phyloP scores from a whole-genome alignment of 1,140 invertebrate genomes.

The Melitaea cinxia region DNA sequence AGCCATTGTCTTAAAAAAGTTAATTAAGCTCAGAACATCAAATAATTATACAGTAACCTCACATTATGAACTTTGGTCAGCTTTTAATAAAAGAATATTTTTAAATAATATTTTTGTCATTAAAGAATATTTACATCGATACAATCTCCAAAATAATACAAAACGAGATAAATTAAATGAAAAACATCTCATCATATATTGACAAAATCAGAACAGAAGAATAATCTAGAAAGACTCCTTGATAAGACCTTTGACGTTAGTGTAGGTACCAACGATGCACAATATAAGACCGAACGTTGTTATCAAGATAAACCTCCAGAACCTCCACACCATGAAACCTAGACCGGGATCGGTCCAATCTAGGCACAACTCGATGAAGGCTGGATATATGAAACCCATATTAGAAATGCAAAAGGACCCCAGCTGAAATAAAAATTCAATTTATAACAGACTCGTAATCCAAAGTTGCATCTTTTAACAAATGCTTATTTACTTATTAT shows the following conservation, averaged over 20 bases:
- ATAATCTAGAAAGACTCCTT: conserved; percentile 28
- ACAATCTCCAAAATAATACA: too few species aligned
- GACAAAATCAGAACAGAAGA: not conserved
- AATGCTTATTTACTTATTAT: too few species aligned
- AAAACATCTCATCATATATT: too few species aligned
- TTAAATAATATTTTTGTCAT: too few species aligned
- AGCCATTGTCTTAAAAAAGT: conserved; percentile 49
- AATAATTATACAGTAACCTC: not conserved
- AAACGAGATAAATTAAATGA: too few species aligned
- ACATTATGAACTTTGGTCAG: too few species aligned
- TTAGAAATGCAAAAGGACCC: conserved; percentile 88
- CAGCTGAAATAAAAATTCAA: conserved; percentile 41
- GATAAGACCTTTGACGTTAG: conserved; percentile 86
- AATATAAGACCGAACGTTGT: conserved; percentile 86
- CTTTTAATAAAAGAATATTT: too few species aligned
- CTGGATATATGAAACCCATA: conserved; percentile 93
- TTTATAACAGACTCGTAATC: too few species aligned
- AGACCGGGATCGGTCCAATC: conserved; percentile 84
- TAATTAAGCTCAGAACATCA: conserved; percentile 15
- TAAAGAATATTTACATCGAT: too few species aligned
- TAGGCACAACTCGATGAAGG: conserved; percentile 89
- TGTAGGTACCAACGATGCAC: conserved; percentile 88
- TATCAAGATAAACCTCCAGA: conserved; percentile 85
- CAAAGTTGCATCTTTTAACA: too few species aligned
- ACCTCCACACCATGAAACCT: conserved; percentile 82